Evolutionary conservation across 1,140 invertebrate species (phyloP), one percentile per base, ranked within the genome.

Genomic region (Leptinotarsa undecemlineata): DNA sequence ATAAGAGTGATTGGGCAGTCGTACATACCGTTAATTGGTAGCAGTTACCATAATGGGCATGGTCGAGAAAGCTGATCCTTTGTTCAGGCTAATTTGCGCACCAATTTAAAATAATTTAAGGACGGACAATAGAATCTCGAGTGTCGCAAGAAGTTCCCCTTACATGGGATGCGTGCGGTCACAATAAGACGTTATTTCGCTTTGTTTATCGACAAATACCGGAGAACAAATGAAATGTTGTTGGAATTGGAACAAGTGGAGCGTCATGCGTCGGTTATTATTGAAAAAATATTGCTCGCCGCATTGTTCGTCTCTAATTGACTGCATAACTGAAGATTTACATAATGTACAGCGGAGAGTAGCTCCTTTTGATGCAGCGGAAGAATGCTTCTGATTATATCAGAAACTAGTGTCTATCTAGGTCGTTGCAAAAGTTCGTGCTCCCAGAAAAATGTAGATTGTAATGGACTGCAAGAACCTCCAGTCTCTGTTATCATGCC

Each of bases 11-110:
- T 76, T 73, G 71, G 75, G 71, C 72, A 71, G 67, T 73, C 61
- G 75, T 68, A 73, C 75, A 71, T 79, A 68, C 73, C 68, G 77
- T 79, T 79, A 79, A 79, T 79, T 79, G 77, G 77, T 73, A 71
- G 76, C 75, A 60, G 70, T 74, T 74, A 61, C 73, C 76, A 74
- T 77, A 78, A 78, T 72, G 63, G 74, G 76, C 21, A 67, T 26
- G 15, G 63, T 14, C 68, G 63, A 62, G 63, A 62, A 17, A 64
- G 71, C 66, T 57, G 69, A 70, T 26, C 71, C 74, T 73, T 79
- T 75, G 76, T 77, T 74, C 68, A 26, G 63, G 66, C 78, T 77
- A 79, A 79, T 79, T 79, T 74, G 78, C 70, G 76, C 70, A 48
- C 74, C 78, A 77, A 77, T 77, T 77, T 75, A 75, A 78, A 74